Percentiles rank a stretch among this genome's conserved stretches.
Conservation (phyloP, 2,113 vertebrate genomes). For the Balaenoptera acutorostrata region DNA sequence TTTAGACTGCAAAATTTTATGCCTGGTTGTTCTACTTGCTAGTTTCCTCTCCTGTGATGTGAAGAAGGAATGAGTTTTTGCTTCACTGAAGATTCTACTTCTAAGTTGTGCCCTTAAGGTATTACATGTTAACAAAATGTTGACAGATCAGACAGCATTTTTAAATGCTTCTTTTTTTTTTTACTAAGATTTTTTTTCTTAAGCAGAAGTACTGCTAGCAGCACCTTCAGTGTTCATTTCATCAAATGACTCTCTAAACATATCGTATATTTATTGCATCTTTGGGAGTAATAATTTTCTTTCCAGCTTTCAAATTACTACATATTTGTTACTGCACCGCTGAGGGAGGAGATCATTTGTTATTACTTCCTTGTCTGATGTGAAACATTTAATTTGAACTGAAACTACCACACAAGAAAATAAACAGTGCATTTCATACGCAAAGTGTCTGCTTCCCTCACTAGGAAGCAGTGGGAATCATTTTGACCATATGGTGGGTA, state of each 20-base stretch:
- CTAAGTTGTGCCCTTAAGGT: slow-evolving; percentile 47
- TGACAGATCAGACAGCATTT: slow-evolving; percentile 70
- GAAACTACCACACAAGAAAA: slow-evolving; percentile 80
- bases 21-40: not conserved
- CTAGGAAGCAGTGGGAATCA: slow-evolving; percentile 72
- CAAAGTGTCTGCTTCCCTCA: slow-evolving; percentile 80
- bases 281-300: slow-evolving; percentile 83
- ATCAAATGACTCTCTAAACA: slow-evolving; percentile 77
- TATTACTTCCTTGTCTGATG: slow-evolving; percentile 83
- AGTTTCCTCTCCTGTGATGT: not conserved
- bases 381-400: slow-evolving; percentile 84
- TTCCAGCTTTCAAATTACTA: slow-evolving; percentile 81
- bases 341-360: slow-evolving; percentile 77
- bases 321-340: slow-evolving; percentile 81
- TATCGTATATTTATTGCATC: slow-evolving; percentile 79
- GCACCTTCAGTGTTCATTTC: slow-evolving; percentile 80
- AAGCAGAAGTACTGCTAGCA: slow-evolving; percentile 68
- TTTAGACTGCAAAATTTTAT: not conserved
- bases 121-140: slow-evolving; percentile 74
- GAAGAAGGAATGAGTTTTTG: slow-evolving; percentile 52
- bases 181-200: slow-evolving; percentile 34
- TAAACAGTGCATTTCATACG: slow-evolving; percentile 82
- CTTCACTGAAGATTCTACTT: slow-evolving; percentile 58
- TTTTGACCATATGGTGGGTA: slow-evolving; percentile 79
- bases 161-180: slow-evolving; percentile 61